Evolutionary conservation across 1,140 invertebrate species (phyloP).

Genomic region (Trypoxylus dichotomus): DNA sequence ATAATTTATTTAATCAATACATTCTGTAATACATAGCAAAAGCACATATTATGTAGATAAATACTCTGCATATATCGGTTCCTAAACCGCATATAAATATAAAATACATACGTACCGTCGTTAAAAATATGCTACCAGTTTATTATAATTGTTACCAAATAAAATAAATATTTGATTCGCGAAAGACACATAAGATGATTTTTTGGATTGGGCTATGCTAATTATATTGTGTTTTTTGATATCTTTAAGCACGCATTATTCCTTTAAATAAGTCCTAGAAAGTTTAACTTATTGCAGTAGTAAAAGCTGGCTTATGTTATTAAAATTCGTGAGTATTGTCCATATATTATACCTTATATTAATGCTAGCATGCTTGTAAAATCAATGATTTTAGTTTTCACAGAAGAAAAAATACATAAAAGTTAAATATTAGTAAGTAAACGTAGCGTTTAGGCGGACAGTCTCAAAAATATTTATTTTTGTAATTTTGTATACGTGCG

Average conservation of each 20-base stretch:
- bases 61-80: background rate
- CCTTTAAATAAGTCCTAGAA: background rate
- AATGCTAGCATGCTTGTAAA: no score
- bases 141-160: background rate
- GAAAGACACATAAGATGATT: no score
- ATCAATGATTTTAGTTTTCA: no score
- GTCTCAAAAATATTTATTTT: no score
- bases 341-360: background rate
- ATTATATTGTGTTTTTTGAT: background rate
- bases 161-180: background rate
- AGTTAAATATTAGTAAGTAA: no score
- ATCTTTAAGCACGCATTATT: background rate
- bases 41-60: background rate
- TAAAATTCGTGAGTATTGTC: slow-evolving; percentile 6
- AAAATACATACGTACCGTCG: background rate
- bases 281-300: background rate
- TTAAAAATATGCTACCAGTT: background rate
- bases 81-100: background rate
- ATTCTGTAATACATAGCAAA: slow-evolving; percentile 11
- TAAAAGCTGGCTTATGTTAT: background rate
- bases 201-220: no score
- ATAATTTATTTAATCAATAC: slow-evolving; percentile 18
- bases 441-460: no score
- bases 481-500: no score
- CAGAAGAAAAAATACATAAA: no score